phyloP scores from a whole-genome alignment of 2,797 vertebrate species.

The Rhinophrynus dorsalis region DNA sequence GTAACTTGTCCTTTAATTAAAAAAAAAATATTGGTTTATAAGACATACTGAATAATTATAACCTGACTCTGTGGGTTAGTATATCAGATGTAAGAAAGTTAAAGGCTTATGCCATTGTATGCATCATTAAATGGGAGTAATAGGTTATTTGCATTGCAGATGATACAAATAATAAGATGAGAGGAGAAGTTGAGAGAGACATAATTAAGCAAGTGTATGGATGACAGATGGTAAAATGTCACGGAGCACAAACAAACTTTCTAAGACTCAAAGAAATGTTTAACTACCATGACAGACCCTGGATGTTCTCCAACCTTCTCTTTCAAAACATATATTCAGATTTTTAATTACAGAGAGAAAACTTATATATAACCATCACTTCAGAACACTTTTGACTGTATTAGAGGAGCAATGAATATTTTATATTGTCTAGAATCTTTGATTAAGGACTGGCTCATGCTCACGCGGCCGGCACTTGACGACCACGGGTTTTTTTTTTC shows the following conservation, averaged over 20 bases:
- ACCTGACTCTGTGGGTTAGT: no score
- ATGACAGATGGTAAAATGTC: constrained; percentile 49
- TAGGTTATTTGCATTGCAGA: constrained; percentile 44
- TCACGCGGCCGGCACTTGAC: no score
- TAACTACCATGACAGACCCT: constrained; percentile 19
- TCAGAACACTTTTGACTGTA: background rate
- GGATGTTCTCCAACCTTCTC: constrained; percentile 12
- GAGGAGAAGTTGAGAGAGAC: constrained; percentile 27
- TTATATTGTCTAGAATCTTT: background rate
- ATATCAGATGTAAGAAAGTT: background rate
- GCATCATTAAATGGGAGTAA: constrained; percentile 40
- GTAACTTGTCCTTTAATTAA: constrained; percentile 6
- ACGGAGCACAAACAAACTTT: constrained; percentile 24
- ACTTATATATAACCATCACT: background rate
- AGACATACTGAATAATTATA: no score
- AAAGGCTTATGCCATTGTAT: constrained; percentile 28
- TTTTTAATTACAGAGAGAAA: constrained; percentile 20
- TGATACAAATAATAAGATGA: constrained; percentile 34
- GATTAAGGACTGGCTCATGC: no score
- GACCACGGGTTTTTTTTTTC: no score
- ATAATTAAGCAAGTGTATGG: constrained; percentile 32
- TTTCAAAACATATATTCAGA: constrained; percentile 21
- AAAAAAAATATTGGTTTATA: no score
- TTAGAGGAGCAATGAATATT: background rate
- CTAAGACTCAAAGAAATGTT: constrained; percentile 37